Conservation (phyloP, 92 coral and sea anemone species). For the Palythoa grandis region DNA sequence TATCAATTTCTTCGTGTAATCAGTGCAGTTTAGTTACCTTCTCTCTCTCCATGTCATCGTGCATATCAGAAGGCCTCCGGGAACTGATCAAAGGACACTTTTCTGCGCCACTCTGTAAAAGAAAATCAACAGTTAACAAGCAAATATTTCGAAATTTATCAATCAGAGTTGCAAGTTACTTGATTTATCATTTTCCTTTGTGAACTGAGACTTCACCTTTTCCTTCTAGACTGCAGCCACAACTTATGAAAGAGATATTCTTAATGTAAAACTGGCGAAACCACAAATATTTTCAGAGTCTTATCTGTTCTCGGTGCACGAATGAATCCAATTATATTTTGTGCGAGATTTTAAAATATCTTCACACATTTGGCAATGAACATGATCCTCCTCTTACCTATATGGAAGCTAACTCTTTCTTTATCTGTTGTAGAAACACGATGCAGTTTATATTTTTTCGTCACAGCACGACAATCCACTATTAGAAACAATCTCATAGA, state of each 20-base stretch:
- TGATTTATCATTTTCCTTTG: background rate
- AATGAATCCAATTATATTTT: background rate
- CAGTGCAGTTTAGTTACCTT: background rate
- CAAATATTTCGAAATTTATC: background rate
- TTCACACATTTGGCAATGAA: background rate
- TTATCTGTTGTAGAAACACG: background rate
- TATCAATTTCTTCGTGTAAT: too few relatives aligned
- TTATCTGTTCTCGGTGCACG: background rate
- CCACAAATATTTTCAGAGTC: background rate
- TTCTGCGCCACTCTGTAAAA: background rate
- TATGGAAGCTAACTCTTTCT: background rate
- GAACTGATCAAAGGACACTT: constrained; percentile 1
- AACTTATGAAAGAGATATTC: background rate
- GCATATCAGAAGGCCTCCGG: constrained; percentile 16
- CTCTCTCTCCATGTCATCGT: constrained; percentile 31
- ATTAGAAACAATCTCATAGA: background rate
- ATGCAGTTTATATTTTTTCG: background rate
- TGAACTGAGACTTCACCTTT: background rate
- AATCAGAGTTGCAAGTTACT: background rate
- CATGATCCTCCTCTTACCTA: background rate
- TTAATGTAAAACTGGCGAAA: background rate
- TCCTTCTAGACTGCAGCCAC: background rate
- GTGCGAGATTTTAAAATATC: background rate
- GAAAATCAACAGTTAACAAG: background rate
- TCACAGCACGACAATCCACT: background rate